phyloP scores from a whole-genome alignment of 2,113 vertebrate genomes.

The Onychorhynchus coronatus region DNA sequence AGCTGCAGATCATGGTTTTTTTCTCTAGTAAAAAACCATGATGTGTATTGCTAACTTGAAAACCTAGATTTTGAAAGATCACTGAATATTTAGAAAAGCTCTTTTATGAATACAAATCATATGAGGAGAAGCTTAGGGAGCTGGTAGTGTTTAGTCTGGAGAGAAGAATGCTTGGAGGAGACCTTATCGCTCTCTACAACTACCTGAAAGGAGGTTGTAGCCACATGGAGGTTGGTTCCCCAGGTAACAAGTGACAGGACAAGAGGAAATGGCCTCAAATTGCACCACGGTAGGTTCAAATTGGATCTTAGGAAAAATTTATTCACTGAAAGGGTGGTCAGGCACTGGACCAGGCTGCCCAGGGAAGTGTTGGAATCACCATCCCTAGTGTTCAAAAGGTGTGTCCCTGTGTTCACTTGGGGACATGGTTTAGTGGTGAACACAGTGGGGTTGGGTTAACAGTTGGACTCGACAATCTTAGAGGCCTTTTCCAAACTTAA shows the following conservation, averaged over 20 bases:
- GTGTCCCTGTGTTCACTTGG: neutral
- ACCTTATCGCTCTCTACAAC: too few relatives aligned
- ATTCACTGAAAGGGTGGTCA: neutral
- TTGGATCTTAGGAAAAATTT: neutral
- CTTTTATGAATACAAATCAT: neutral
- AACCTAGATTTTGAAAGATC: neutral
- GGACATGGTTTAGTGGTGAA: neutral
- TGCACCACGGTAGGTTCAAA: neutral
- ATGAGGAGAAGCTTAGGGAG: neutral
- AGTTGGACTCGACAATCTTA: neutral
- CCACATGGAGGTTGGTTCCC: neutral
- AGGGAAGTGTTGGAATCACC: neutral
- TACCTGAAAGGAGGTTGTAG: neutral
- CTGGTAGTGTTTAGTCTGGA: neutral
- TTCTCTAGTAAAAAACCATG: neutral
- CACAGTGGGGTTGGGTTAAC: neutral
- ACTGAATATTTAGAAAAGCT: neutral
- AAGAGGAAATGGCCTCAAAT: neutral
- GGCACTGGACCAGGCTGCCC: neutral
- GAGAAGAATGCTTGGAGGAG: neutral
- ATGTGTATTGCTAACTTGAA: neutral
- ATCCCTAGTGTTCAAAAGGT: neutral
- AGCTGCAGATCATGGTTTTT: neutral
- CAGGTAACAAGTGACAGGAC: neutral
- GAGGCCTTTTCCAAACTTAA: neutral